Evolutionary conservation across 2,113 vertebrate species (phyloP), one percentile per base, ranked within the genome.

Genomic region (Patagioenas fasciata): DNA sequence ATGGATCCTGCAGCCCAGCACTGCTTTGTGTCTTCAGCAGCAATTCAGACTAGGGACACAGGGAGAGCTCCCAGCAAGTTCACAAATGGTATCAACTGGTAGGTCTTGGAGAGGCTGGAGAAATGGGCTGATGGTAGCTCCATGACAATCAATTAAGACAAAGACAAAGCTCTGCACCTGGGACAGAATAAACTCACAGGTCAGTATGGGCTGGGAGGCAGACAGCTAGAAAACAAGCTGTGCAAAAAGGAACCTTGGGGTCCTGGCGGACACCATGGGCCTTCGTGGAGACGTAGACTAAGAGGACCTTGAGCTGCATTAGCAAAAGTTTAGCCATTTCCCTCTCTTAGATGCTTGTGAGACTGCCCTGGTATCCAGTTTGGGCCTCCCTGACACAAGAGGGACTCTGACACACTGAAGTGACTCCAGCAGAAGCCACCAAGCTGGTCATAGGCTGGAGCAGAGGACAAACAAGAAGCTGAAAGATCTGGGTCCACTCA

Each of bases 31-130:
- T 47, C n/a, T 67, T 67, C n/a, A 67, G n/a, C 53, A 85, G 47
- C 29, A 44, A 23, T 50, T 91, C 21, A 9, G 58, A 42, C 36
- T 13, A 58, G 26, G 34, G 19, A 51, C 36, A 44, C 36, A 44
- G 8, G 58, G 15, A n/a, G 44, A 0, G 0, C 18, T 62, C 36
- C 28, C 36, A 53, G 58, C 5, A 38, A 65, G 42, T 38, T 78
- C 36, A n/a, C 36, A 72, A 44, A 9, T 58, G 26, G 29, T 64
- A 64, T 17, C 40, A 36, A 64, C 16, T 13, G 21, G 7, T 1
- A 12, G 40, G 18, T 57, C 31, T 42, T 57, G 57, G 25, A 57
- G 21, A 70, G 36, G 42, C 32, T 38, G 60, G 47, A 73, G 74
- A 80, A 80, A 85, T 21, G 44, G 53, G 51, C 19, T 66, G 32